A percentile compares a stretch with the other conserved stretches of the same genome.
These are phyloP conservation scores for Silurus meridionalis DNA, from an alignment of 2,113 vertebrate species.

Conservation along the genomic window DNA sequence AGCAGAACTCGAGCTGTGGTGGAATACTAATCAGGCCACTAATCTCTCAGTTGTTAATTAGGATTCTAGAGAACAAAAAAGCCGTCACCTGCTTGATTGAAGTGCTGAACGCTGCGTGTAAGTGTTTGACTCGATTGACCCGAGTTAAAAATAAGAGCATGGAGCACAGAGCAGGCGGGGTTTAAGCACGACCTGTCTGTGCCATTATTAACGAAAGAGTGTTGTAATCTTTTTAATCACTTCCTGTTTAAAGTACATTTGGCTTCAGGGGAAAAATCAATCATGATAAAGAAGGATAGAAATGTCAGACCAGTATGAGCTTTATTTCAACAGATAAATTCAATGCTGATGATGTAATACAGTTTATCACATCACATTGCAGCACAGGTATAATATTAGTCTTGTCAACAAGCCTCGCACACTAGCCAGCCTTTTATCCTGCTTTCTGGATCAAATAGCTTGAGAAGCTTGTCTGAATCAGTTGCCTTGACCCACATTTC, in stretches of 20 bases:
- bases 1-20: background rate
- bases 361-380: background rate
- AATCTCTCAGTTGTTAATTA: constrained; percentile 44
- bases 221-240: constrained; percentile 15
- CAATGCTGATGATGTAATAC: background rate
- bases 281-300: background rate
- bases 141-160: constrained; percentile 16
- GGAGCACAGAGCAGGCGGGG: background rate
- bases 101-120: constrained; percentile 24
- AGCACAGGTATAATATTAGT: background rate
- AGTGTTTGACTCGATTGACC: constrained; percentile 32
- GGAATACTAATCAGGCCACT: constrained; percentile 44
- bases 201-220: background rate
- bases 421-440: background rate
- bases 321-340: background rate
- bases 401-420: constrained; percentile 5
- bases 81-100: constrained; percentile 44
- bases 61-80: constrained; percentile 26
- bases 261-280: background rate
- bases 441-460: constrained; percentile 19
- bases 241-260: constrained; percentile 8
- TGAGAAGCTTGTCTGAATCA: constrained; percentile 14
- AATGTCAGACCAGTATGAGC: background rate
- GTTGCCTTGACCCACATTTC: background rate
- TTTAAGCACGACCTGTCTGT: background rate